A percentile compares a stretch with the other conserved stretches of the same genome.
Conservation (phyloP, 2,797 vertebrate species). For the Pygocentrus nattereri region DNA sequence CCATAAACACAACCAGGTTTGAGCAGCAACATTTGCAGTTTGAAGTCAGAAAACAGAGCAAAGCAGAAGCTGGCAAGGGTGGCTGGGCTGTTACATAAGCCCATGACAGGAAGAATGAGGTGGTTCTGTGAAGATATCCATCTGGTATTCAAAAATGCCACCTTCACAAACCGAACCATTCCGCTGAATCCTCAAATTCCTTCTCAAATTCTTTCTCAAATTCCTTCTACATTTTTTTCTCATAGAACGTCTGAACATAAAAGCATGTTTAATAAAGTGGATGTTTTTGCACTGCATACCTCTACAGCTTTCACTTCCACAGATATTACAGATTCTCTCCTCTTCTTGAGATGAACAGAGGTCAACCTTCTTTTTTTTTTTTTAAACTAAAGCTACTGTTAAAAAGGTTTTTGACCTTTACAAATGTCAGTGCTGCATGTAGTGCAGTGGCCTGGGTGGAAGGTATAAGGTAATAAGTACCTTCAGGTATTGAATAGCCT, state of each 20-base stretch:
- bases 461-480: slow-evolving; percentile 55
- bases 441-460: slow-evolving; percentile 40
- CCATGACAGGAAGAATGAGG: neutral
- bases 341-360: neutral
- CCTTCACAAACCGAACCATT: neutral
- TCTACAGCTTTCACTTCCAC: neutral
- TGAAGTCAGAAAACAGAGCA: neutral
- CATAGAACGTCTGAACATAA: neutral
- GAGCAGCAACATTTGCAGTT: neutral
- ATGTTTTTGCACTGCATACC: neutral
- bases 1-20: neutral
- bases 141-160: neutral
- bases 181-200: neutral
- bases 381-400: slow-evolving; percentile 21
- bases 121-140: neutral
- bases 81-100: neutral
- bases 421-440: slow-evolving; percentile 55
- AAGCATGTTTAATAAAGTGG: neutral
- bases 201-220: neutral
- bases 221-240: neutral
- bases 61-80: neutral
- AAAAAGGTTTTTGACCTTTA: slow-evolving; percentile 60
- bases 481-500: slow-evolving; percentile 45
- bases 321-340: neutral
- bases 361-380: slow-evolving; percentile 5